Evolutionary conservation across 92 coral and sea anemone genomes (phyloP).

Genomic region (Actinernus sp.): DNA sequence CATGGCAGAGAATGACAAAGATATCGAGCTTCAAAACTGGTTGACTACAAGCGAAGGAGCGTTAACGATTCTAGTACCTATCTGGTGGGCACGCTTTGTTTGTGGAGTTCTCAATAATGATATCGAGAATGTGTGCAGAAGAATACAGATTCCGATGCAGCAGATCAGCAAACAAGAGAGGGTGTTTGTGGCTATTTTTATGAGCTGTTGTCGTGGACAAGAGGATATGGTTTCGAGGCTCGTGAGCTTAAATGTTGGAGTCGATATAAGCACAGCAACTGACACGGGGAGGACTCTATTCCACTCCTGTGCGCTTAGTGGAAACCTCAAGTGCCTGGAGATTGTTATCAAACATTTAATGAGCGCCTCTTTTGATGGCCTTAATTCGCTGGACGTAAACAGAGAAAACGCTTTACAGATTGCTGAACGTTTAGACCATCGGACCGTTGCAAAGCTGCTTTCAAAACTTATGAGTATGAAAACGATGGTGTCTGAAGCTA

Average conservation of each 20-base stretch:
- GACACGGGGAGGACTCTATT: constrained; percentile 69
- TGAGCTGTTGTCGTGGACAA: constrained; percentile 72
- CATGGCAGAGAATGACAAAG: constrained; percentile 29
- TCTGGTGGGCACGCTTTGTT: constrained; percentile 84
- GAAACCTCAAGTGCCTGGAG: constrained; percentile 58
- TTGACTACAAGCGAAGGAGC: neutral
- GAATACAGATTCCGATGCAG: constrained; percentile 87
- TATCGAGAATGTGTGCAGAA: constrained; percentile 73
- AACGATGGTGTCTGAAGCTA: constrained; percentile 14
- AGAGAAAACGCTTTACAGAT: constrained; percentile 69
- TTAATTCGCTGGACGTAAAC: constrained; percentile 53
- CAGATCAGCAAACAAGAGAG: constrained; percentile 79
- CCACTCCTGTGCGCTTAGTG: constrained; percentile 79
- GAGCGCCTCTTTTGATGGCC: constrained; percentile 21
- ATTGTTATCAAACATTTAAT: constrained; percentile 59
- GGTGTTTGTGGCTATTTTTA: constrained; percentile 73
- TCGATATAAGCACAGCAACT: constrained; percentile 48
- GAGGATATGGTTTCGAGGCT: constrained; percentile 49
- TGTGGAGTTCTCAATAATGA: constrained; percentile 77
- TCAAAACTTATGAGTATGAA: constrained; percentile 27
- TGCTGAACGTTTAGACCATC: constrained; percentile 55
- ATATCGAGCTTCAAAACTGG: constrained; percentile 56
- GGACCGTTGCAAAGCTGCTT: constrained; percentile 54
- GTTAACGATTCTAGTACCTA: constrained; percentile 67
- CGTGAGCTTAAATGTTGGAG: constrained; percentile 16